Conservation (phyloP, 2,888 invertebrate species). For the Leucania comma region DNA sequence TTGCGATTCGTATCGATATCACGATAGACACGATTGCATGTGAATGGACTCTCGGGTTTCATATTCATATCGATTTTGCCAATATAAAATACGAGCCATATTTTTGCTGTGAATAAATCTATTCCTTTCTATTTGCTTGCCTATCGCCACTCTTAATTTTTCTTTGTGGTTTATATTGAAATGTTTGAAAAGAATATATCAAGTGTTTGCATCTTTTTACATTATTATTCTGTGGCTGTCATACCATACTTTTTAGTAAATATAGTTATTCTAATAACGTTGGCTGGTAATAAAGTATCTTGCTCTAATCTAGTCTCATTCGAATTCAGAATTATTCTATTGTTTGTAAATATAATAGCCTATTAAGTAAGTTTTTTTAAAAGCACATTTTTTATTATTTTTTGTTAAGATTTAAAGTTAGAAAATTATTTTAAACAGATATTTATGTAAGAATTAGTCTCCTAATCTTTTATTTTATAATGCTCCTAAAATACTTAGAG, state of each 20-base stretch:
- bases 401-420: not conserved
- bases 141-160: constrained; percentile 16
- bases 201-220: constrained; percentile 2
- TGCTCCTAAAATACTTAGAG: no score
- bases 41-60: constrained; percentile 34
- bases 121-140: constrained; percentile 23
- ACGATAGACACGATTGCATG: constrained; percentile 42
- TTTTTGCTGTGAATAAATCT: constrained; percentile 22
- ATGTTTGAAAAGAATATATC: constrained; percentile 7
- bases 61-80: constrained; percentile 39
- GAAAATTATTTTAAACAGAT: no score
- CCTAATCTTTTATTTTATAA: no score
- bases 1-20: constrained; percentile 39
- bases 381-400: not conserved
- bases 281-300: constrained; percentile 21
- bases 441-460: no score
- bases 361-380: constrained; percentile 1
- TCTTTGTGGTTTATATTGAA: constrained; percentile 17
- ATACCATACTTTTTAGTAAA: not conserved
- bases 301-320: not conserved
- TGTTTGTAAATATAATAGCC: constrained; percentile 20
- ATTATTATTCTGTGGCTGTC: not conserved
- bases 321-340: constrained; percentile 14
- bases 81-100: constrained; percentile 27
- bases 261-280: constrained; percentile 5